These are phyloP conservation scores for Copidosoma aretas DNA, from an alignment of 2,888 invertebrate genomes.

Conservation along the genomic window DNA sequence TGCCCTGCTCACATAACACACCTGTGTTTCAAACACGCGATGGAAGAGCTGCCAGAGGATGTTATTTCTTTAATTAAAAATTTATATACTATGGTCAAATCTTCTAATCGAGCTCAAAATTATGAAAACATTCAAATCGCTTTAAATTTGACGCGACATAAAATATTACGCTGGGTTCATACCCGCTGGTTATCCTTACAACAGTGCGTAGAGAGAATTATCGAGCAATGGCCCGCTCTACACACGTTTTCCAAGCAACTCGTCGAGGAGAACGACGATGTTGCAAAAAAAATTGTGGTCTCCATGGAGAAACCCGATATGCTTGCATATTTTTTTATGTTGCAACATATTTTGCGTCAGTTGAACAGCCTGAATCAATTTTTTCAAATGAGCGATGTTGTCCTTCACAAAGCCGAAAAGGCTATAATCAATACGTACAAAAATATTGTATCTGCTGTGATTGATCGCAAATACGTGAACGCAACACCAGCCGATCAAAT, in stretches of 20 bases:
- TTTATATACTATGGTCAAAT: neutral
- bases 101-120: neutral
- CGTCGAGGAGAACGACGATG: neutral
- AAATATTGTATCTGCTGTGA: neutral
- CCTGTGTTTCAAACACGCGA: neutral
- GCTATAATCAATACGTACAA: neutral
- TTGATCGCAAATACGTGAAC: neutral
- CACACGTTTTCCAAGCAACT: neutral
- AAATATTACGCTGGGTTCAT: neutral
- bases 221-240: neutral
- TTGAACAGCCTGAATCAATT: neutral
- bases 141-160: neutral
- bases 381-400: neutral
- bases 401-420: neutral
- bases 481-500: neutral
- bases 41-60: neutral
- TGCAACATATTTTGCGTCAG: neutral
- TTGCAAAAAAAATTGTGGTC: neutral
- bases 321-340: neutral
- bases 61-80: neutral
- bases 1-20: neutral
- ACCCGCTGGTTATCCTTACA: neutral
- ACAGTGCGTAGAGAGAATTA: neutral
- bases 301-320: neutral
- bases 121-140: neutral